These are phyloP conservation scores for Polypterus senegalus DNA, from an alignment of 2,113 vertebrate species.

Conservation along the genomic window DNA sequence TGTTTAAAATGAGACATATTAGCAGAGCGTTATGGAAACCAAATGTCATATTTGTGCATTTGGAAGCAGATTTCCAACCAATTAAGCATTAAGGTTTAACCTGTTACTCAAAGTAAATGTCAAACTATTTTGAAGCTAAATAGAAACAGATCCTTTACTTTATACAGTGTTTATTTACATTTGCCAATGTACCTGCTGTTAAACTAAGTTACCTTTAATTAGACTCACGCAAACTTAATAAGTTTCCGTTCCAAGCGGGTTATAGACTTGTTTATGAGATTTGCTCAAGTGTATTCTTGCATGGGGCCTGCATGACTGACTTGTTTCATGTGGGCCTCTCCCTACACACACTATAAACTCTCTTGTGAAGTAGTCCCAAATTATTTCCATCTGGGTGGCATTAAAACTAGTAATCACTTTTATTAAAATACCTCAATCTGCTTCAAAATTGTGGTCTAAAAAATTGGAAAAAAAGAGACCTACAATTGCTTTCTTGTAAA, in stretches of 20 bases:
- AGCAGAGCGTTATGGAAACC: too few species aligned
- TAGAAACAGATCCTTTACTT: too few species aligned
- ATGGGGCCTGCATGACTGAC: neutral
- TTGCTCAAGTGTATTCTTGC: neutral
- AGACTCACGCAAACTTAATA: neutral
- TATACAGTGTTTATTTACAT: too few species aligned
- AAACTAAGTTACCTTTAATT: too few species aligned
- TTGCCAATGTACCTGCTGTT: too few species aligned
- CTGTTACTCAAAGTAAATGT: too few species aligned
- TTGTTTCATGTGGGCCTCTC: neutral
- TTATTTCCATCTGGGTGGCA: constrained; percentile 4
- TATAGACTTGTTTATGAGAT: neutral
- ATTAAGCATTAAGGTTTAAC: too few species aligned
- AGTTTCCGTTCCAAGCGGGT: neutral
- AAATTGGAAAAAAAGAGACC: neutral
- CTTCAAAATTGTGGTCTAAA: neutral
- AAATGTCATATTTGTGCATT: too few species aligned
- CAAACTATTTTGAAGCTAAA: too few species aligned
- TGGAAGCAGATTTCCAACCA: too few species aligned
- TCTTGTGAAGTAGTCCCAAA: neutral
- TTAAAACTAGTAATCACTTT: neutral
- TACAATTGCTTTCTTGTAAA: neutral
- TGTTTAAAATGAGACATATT: too few species aligned
- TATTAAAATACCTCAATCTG: neutral
- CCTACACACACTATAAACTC: neutral